phyloP scores from a whole-genome alignment of 2,888 invertebrate genomes.

The Epiblema foenella region DNA sequence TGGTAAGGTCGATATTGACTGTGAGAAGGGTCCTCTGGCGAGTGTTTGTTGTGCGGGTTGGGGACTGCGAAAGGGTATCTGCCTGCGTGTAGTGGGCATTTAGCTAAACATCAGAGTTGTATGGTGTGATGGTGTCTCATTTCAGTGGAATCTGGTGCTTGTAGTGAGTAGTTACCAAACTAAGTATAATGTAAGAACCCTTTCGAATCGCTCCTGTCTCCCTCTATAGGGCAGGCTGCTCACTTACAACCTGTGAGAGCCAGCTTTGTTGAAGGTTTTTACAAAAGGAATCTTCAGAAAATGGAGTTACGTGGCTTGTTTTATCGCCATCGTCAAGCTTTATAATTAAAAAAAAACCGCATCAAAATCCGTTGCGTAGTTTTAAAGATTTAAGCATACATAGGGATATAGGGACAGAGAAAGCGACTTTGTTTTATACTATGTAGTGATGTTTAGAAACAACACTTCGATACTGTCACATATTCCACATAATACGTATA shows the following conservation, averaged over 20 bases:
- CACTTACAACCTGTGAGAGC: too few species aligned
- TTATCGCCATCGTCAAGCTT: too few species aligned
- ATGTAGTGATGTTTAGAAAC: too few species aligned
- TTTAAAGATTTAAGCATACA: too few species aligned
- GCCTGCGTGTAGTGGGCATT: slow-evolving; percentile 30
- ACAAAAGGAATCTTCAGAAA: background rate
- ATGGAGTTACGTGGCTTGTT: too few species aligned
- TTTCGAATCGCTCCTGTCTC: background rate
- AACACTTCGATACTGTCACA: too few species aligned
- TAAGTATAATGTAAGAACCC: background rate
- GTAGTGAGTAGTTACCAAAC: background rate
- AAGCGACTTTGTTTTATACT: too few species aligned
- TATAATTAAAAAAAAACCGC: too few species aligned
- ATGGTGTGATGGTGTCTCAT: slow-evolving; percentile 7
- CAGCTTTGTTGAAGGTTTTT: too few species aligned
- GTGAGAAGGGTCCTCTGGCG: background rate
- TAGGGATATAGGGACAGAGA: too few species aligned
- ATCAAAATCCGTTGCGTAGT: too few species aligned
- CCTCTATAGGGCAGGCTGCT: background rate
- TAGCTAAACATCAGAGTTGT: slow-evolving; percentile 19
- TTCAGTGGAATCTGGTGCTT: background rate
- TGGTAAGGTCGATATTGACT: background rate
- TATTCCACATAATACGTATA: too few species aligned
- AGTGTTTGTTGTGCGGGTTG: slow-evolving; percentile 19
- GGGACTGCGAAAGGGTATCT: slow-evolving; percentile 48